Conservation (phyloP, 2,797 vertebrate genomes). For the Otolemur crassicaudatus region DNA sequence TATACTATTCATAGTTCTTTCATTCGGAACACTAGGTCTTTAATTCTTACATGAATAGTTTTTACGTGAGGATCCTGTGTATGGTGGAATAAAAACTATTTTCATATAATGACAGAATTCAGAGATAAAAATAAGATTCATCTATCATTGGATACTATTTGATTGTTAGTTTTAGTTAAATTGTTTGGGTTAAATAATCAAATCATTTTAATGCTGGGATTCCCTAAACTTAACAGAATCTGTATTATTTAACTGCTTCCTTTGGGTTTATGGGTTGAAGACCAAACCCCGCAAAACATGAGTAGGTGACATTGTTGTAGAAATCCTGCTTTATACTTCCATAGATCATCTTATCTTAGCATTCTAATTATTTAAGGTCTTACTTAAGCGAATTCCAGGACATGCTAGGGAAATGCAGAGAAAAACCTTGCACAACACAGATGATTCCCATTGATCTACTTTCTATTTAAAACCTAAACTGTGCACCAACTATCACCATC, state of each 20-base stretch:
- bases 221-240: not conserved
- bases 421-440: not conserved
- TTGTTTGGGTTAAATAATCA: conserved; percentile 30
- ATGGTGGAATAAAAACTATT: conserved; percentile 21
- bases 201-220: not conserved
- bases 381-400: not conserved
- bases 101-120: not conserved
- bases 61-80: not conserved
- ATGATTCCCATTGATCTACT: not conserved
- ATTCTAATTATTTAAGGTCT: not conserved
- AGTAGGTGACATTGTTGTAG: not conserved
- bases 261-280: not conserved
- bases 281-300: not conserved
- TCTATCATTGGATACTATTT: not conserved
- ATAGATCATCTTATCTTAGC: not conserved
- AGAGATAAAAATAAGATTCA: not conserved
- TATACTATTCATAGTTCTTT: not conserved
- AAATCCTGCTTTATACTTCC: not conserved
- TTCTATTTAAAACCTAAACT: conserved; percentile 6
- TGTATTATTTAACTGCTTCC: not conserved
- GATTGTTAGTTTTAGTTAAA: not conserved
- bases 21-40: not conserved
- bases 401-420: not conserved
- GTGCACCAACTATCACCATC: not conserved
- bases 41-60: not conserved